Base-by-base conservation (phyloP, 2,888 invertebrate species). In the Harpagoxenus sublaevis region DNA sequence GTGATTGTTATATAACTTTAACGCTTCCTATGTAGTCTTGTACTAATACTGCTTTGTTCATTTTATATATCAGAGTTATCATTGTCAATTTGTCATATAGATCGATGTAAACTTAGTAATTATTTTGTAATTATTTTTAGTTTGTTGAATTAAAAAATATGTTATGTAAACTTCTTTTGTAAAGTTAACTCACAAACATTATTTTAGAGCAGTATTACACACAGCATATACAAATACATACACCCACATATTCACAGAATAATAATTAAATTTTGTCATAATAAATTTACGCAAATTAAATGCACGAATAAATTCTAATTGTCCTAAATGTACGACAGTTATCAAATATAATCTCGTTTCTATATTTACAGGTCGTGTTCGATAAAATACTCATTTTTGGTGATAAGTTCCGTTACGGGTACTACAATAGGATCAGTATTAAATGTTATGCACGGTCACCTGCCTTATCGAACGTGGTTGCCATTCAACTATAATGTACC, bases 381-480 rank as follows among this genome's bases (percentile, higher is more conserved):
- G 18, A 81, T 62, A 62, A 70, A 23, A 39, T 81, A 81, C 5
- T 48, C 18, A 15, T 18, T 81, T 62, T 45, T 73, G 6, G 48
- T 39, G 12, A 28, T 12, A 28, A n/a, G 12, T 4, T 62, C 81
- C 8, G 28, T 51, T 15, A 73, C 62, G 3, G 23, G 81, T 1
- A 10, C 8, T 1, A 81, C 39, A 28, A 12, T 81, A 48, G 18
- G 60, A 55, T 39, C 81, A n/a, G 48, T 73, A 8, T 10, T 81
- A 2, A 39, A 35, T 8, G 6, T 51, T 5, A 39, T 62, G 51
- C 18, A 81, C 0, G 62, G 60, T n/a, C 28, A 48, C 0, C 12
- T 81, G 6, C 81, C 81, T 10, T 81, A 23, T 42, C 53, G 60
- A 73, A 28, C 48, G 39, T 81, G 81, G 81, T 1, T 81, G 2